phyloP scores from a whole-genome alignment of 2,888 invertebrate species.

The Brachynemurus nebulosus region DNA sequence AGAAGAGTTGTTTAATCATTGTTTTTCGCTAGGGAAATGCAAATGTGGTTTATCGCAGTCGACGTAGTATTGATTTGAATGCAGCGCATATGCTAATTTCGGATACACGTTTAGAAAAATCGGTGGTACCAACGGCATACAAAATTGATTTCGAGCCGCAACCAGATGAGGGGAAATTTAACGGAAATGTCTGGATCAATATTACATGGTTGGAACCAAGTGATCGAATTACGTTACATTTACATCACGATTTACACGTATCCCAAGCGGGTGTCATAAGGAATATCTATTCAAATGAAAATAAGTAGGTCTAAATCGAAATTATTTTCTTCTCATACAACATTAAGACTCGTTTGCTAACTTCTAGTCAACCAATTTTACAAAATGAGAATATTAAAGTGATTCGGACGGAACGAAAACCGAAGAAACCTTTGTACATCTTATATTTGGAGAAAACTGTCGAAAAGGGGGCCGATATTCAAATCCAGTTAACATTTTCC shows the following conservation, averaged over 20 bases:
- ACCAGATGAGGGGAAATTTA: conserved; percentile 47
- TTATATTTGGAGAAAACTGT: conserved; percentile 44
- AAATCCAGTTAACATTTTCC: conserved; percentile 48
- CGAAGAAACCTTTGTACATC: conserved; percentile 46
- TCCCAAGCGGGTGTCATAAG: conserved; percentile 34
- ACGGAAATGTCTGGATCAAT: conserved; percentile 54
- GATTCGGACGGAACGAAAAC: conserved; percentile 35
- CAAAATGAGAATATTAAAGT: conserved; percentile 24
- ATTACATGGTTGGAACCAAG: conserved; percentile 48
- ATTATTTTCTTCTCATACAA: not conserved
- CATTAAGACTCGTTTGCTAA: not conserved
- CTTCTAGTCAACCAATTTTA: not conserved
- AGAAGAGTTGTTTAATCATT: no score
- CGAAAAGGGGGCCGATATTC: conserved; percentile 41
- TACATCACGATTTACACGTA: conserved; percentile 48
- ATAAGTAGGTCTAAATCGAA: conserved; percentile 1
- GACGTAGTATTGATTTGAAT: conserved; percentile 56
- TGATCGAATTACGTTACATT: conserved; percentile 49
- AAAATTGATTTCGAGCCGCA: conserved; percentile 51
- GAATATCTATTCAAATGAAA: not conserved
- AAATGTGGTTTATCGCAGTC: conserved; percentile 29
- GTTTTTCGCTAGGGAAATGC: no score
- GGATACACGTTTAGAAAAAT: conserved; percentile 46
- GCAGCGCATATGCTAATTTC: conserved; percentile 50
- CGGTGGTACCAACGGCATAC: conserved; percentile 51